A percentile compares a stretch with the other conserved stretches of the same genome.
Evolutionary conservation across 2,113 vertebrate genomes (phyloP).

Genomic region (Dolichallabes microphthalmus): DNA sequence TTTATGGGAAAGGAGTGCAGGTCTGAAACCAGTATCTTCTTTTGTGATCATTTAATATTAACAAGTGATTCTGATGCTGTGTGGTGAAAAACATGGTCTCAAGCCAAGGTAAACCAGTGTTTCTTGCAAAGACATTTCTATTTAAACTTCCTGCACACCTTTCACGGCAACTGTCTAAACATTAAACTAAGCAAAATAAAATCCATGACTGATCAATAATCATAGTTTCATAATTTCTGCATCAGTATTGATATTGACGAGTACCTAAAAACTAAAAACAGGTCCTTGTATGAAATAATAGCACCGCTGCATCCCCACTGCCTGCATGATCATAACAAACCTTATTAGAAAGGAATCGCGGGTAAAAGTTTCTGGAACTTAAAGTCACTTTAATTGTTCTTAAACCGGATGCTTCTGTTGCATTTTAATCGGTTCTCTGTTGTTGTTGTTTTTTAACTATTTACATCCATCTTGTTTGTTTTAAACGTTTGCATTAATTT

Average conservation of each 20-base stretch:
- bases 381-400: background rate
- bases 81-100: no score
- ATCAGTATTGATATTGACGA: background rate
- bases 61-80: no score
- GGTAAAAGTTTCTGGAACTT: background rate
- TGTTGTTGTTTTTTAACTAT: conserved; percentile 8
- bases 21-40: no score
- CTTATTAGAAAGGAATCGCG: background rate
- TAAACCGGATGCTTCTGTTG: no score
- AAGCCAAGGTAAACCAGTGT: background rate
- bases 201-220: background rate
- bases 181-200: background rate
- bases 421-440: background rate
- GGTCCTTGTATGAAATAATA: background rate
- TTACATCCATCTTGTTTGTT: conserved; percentile 44
- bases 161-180: background rate
- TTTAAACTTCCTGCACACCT: background rate
- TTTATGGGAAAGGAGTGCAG: no score
- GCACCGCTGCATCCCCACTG: background rate
- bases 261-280: background rate
- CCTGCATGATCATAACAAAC: background rate
- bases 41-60: no score
- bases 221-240: background rate
- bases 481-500: conserved; percentile 58
- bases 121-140: background rate